A percentile compares a stretch with the other conserved stretches of the same genome.
These are phyloP conservation scores for Pheosia tremula DNA, from an alignment of 2,888 invertebrate species.

Conservation along the genomic window DNA sequence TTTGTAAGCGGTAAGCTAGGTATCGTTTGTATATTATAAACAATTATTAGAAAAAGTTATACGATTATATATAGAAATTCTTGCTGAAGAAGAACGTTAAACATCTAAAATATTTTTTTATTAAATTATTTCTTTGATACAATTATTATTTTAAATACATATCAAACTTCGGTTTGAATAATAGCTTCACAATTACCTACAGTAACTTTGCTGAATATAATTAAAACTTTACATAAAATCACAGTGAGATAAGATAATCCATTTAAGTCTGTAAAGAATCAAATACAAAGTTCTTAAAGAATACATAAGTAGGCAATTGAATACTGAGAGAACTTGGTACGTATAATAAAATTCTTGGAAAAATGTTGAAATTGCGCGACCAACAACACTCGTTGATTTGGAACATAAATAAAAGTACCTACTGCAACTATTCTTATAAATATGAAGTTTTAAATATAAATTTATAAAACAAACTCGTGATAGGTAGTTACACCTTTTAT, in stretches of 20 bases:
- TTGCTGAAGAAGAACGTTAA: too few species aligned
- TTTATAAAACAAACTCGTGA: too few species aligned
- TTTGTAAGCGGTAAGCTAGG: too few species aligned
- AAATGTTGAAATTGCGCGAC: background rate
- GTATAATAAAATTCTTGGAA: background rate
- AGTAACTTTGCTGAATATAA: conserved; percentile 21
- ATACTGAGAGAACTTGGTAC: conserved; percentile 10
- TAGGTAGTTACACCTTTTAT: too few species aligned
- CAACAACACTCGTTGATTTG: too few species aligned
- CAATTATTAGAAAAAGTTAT: too few species aligned
- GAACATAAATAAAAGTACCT: too few species aligned
- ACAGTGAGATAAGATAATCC: conserved; percentile 31
- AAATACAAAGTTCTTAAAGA: conserved; percentile 19
- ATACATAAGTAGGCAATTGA: conserved; percentile 24
- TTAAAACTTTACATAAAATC: conserved; percentile 23
- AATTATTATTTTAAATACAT: background rate
- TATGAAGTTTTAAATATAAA: too few species aligned
- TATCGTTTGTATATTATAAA: too few species aligned
- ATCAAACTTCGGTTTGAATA: background rate
- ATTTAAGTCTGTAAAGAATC: conserved; percentile 24
- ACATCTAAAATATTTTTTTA: too few species aligned
- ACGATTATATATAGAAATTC: too few species aligned
- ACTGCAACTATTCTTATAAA: too few species aligned
- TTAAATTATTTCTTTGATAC: background rate
- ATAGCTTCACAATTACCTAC: conserved; percentile 10